A percentile compares a stretch with the other conserved stretches of the same genome.
Conservation (phyloP, 1,140 invertebrate genomes). For the Eurytemora carolleeae region DNA sequence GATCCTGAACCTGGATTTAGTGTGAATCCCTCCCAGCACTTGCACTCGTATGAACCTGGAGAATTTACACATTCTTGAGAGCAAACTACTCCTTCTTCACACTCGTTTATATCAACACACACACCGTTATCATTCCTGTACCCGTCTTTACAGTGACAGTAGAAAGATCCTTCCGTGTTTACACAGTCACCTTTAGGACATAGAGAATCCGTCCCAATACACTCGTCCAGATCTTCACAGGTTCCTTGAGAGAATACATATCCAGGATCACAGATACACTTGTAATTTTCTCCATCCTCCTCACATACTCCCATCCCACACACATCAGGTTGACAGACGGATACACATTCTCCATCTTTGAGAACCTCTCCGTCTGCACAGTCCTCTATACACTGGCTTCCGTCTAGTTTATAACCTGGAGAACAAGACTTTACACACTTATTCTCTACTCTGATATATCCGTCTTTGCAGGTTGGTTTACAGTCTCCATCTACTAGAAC, state of each 20-base stretch:
- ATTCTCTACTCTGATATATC: no score
- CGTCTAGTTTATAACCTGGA: no score
- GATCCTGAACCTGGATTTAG: background rate
- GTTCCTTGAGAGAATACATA: slow-evolving; percentile 1
- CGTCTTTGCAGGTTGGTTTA: background rate
- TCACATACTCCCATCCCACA: slow-evolving; percentile 33
- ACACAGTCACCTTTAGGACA: slow-evolving; percentile 37
- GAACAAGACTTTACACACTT: no score
- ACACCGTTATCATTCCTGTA: background rate
- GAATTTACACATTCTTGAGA: background rate
- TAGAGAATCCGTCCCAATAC: slow-evolving; percentile 25
- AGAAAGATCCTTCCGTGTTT: slow-evolving; percentile 43
- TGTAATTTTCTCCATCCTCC: slow-evolving; percentile 25
- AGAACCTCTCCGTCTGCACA: no score
- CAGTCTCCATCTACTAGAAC: background rate
- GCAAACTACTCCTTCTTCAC: background rate
- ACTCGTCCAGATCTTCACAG: slow-evolving; percentile 32
- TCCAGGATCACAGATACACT: slow-evolving; percentile 5
- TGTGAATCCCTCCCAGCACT: background rate
- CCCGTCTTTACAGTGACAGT: slow-evolving; percentile 47
- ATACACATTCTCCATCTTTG: no score
- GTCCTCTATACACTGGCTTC: no score
- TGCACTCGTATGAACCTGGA: background rate
- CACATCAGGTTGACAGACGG: no score
- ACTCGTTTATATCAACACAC: background rate